Conservation (phyloP, 2,888 invertebrate species). For the Trissolcus japonicus region DNA sequence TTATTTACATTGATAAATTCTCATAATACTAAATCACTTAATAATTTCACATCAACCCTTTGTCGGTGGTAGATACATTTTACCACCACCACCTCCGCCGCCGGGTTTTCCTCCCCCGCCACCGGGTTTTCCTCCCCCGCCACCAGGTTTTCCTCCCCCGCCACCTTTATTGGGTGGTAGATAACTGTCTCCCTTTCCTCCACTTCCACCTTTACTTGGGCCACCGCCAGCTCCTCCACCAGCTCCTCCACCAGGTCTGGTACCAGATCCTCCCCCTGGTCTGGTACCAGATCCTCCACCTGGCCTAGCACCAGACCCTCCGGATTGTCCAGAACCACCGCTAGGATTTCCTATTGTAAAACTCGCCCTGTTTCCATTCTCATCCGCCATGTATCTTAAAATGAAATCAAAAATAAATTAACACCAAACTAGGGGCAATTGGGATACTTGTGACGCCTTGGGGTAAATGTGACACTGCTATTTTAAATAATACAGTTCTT, state of each 20-base stretch:
- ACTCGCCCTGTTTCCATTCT: constrained; percentile 72
- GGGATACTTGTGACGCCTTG: not conserved
- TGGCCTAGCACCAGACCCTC: constrained; percentile 1
- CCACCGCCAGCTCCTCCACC: constrained; percentile 25
- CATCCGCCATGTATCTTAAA: constrained; percentile 71
- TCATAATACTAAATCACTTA: no score
- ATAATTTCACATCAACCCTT: not conserved
- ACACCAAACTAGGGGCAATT: not conserved
- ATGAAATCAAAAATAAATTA: not conserved
- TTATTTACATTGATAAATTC: no score
- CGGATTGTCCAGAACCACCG: constrained; percentile 24
- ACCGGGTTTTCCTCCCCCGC: no score
- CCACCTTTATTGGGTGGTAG: constrained; percentile 61
- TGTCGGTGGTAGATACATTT: constrained; percentile 68
- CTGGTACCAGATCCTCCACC: constrained; percentile 21
- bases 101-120: no score
- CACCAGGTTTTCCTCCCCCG: no score
- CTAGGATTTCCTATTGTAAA: constrained; percentile 69
- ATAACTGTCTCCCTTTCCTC: constrained; percentile 49
- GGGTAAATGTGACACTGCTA: not conserved
- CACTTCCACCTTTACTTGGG: constrained; percentile 26
- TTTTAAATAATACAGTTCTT: not conserved
- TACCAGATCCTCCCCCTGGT: not conserved
- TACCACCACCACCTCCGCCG: constrained; percentile 5
- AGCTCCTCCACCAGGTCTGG: constrained; percentile 23